phyloP scores from a whole-genome alignment of 2,113 vertebrate genomes.

The Poeciliopsis turrubarensis region DNA sequence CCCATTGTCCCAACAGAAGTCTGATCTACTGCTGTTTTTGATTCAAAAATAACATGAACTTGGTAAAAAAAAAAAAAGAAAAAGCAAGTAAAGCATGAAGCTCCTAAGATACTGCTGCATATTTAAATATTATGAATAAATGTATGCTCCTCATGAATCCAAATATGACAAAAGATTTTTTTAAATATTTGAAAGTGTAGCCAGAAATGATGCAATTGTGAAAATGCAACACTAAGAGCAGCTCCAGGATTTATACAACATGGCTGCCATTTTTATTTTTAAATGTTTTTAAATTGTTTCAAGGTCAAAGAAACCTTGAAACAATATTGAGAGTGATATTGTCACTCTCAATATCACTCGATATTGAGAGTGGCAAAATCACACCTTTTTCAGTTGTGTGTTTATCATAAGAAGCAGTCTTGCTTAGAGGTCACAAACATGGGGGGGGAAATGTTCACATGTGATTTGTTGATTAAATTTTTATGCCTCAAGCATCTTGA shows the following conservation, averaged over 20 bases:
- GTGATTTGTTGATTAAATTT: constrained; percentile 44
- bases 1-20: not conserved
- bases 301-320: not conserved
- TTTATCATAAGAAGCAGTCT: not conserved
- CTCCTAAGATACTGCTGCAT: not conserved
- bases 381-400: not conserved
- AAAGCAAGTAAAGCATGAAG: not conserved
- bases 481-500: constrained; percentile 32
- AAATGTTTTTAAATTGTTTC: constrained; percentile 26
- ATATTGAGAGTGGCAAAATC: not conserved
- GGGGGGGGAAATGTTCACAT: constrained; percentile 8
- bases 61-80: not conserved
- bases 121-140: constrained; percentile 20
- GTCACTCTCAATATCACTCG: too few relatives aligned
- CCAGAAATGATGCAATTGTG: not conserved
- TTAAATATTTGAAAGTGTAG: constrained; percentile 4
- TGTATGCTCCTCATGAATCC: not conserved
- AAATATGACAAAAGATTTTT: constrained; percentile 3
- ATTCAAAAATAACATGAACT: not conserved
- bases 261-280: constrained; percentile 37
- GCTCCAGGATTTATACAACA: constrained; percentile 18
- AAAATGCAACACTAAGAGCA: constrained; percentile 27
- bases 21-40: constrained; percentile 3
- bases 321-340: too few relatives aligned
- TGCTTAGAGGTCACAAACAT: not conserved